A percentile compares a stretch with the other conserved stretches of the same genome.
Conservation (phyloP, 2,113 vertebrate species). For the Drymodes brunneopygia region DNA sequence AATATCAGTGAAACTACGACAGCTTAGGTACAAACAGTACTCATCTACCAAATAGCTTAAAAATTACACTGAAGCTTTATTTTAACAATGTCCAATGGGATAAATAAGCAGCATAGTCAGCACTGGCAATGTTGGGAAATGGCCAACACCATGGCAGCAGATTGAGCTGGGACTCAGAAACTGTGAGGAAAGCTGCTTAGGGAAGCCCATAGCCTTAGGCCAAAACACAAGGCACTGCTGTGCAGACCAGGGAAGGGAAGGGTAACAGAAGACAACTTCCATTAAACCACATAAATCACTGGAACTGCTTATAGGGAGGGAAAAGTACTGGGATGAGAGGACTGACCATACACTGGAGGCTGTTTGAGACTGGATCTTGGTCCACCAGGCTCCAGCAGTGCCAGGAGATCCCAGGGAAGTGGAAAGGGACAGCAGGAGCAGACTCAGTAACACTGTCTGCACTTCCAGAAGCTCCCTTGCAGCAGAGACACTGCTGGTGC, state of each 20-base stretch:
- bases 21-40: not conserved
- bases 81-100: conserved; percentile 12
- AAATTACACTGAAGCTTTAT: not conserved
- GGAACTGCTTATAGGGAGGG: not conserved
- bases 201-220: not conserved
- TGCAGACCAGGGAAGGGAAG: not conserved
- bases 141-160: not conserved
- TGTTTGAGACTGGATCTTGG: not conserved
- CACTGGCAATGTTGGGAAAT: not conserved
- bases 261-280: not conserved
- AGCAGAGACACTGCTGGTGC: not conserved
- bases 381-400: not conserved
- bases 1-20: not conserved
- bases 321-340: not conserved
- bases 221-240: not conserved
- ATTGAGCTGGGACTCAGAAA: not conserved
- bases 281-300: not conserved
- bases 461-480: not conserved
- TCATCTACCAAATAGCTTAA: not conserved
- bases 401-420: not conserved
- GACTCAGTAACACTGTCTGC: not conserved
- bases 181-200: not conserved
- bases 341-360: not conserved
- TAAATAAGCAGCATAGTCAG: conserved; percentile 20
- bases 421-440: not conserved